Evolutionary conservation across 35 echinoderm and acorn worm species (phyloP).

Genomic region (Ptychodera flava): DNA sequence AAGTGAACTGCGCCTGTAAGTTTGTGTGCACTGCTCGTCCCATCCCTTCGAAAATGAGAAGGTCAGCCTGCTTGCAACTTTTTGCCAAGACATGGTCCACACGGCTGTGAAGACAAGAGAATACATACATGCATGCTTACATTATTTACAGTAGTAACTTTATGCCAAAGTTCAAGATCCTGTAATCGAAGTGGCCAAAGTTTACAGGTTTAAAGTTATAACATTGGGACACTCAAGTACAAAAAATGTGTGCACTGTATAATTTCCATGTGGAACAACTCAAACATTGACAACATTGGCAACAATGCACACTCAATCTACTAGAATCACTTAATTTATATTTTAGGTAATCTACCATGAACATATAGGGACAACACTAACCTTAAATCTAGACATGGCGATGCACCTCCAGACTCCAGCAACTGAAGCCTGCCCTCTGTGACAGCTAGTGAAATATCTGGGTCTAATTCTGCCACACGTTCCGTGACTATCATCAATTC

Average conservation of each 20-base stretch:
- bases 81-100: conserved; percentile 2
- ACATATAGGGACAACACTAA: background rate
- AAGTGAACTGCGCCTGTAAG: background rate
- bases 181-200: background rate
- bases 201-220: too few species aligned
- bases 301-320: too few species aligned
- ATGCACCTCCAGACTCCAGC: conserved; percentile 6
- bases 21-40: conserved; percentile 22
- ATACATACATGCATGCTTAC: too few species aligned
- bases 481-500: conserved; percentile 8
- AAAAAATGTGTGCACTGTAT: too few species aligned
- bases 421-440: conserved; percentile 1
- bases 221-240: too few species aligned
- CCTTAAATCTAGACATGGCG: conserved; percentile 20
- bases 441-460: background rate
- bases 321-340: too few species aligned
- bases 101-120: background rate
- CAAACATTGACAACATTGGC: too few species aligned
- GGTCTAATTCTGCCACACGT: background rate
- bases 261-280: too few species aligned
- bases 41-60: conserved; percentile 14
- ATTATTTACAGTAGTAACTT: too few species aligned
- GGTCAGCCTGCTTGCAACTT: background rate
- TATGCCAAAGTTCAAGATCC: background rate
- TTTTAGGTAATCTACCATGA: too few species aligned